A percentile compares a stretch with the other conserved stretches of the same genome.
Conservation (phyloP, 2,113 vertebrate genomes). For the Morone saxatilis region DNA sequence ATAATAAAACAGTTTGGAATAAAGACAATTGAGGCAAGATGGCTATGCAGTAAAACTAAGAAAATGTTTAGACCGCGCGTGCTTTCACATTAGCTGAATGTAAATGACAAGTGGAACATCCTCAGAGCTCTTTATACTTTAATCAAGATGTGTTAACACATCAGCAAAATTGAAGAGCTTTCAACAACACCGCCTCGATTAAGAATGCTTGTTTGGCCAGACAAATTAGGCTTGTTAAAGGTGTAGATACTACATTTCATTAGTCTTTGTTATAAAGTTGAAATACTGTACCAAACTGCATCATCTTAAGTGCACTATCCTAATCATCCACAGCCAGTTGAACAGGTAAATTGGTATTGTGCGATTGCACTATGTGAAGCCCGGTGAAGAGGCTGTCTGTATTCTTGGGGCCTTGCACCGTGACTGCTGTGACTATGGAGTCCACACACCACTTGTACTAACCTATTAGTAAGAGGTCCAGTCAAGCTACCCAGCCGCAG, state of each 20-base stretch:
- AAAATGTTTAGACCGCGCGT: neutral
- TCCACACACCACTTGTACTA: conserved; percentile 58
- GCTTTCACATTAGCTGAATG: conserved; percentile 8
- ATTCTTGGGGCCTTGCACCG: conserved; percentile 45
- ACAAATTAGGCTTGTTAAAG: conserved; percentile 15
- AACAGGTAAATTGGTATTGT: conserved; percentile 61
- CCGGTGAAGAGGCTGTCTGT: conserved; percentile 38
- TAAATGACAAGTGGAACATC: conserved; percentile 24
- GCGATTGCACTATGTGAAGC: conserved; percentile 31
- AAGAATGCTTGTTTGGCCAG: conserved; percentile 4
- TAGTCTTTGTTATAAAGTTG: neutral
- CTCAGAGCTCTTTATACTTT: neutral
- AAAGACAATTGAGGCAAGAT: conserved; percentile 12
- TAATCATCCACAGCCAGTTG: conserved; percentile 63
- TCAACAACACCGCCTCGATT: conserved; percentile 22
- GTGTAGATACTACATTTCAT: conserved; percentile 7
- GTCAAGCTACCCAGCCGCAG: conserved; percentile 45
- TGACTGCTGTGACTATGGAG: conserved; percentile 55
- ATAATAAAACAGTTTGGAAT: conserved; percentile 29
- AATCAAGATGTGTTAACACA: conserved; percentile 32
- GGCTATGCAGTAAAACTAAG: neutral
- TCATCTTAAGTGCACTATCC: conserved; percentile 53
- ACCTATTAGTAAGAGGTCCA: conserved; percentile 71
- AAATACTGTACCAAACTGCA: conserved; percentile 30
- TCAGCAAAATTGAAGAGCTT: conserved; percentile 33